phyloP scores from a whole-genome alignment of 2,113 vertebrate genomes.

The Scortum barcoo region DNA sequence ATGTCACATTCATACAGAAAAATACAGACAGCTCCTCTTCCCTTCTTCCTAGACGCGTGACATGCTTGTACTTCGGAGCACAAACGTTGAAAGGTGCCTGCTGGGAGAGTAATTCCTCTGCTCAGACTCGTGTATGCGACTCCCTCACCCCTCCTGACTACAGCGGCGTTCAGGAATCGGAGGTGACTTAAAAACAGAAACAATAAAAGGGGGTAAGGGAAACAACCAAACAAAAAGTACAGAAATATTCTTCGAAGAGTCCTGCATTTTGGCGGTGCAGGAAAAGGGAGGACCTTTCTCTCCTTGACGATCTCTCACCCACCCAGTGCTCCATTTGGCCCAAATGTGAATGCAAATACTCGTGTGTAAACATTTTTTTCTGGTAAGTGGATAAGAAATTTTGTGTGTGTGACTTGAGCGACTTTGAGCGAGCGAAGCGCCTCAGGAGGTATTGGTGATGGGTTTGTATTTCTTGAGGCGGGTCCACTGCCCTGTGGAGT shows the following conservation, averaged over 20 bases:
- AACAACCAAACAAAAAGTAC: conserved; percentile 55
- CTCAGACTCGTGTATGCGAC: conserved; percentile 21
- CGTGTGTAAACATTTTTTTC: conserved; percentile 50
- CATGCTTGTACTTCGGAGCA: conserved; percentile 53
- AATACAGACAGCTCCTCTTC: conserved; percentile 57
- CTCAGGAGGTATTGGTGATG: conserved; percentile 95
- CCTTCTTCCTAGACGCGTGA: conserved; percentile 27
- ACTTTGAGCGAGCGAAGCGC: neutral
- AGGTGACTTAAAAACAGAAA: conserved; percentile 69
- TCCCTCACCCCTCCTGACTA: conserved; percentile 24
- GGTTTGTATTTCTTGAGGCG: conserved; percentile 99
- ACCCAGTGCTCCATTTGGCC: conserved; percentile 70
- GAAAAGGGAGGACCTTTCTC: conserved; percentile 67
- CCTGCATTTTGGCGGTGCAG: conserved; percentile 71
- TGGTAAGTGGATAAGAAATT: conserved; percentile 26
- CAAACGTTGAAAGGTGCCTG: conserved; percentile 53
- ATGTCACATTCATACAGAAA: conserved; percentile 67
- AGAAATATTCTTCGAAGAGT: conserved; percentile 62
- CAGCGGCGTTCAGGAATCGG: conserved; percentile 47
- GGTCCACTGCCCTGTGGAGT: conserved; percentile 98
- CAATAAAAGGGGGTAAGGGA: conserved; percentile 54
- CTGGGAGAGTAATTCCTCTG: conserved; percentile 17
- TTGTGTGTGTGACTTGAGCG: neutral
- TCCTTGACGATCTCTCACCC: conserved; percentile 36
- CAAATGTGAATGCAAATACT: conserved; percentile 66